These are phyloP conservation scores for Papilio machaon DNA, from an alignment of 1,140 invertebrate genomes.

Conservation along the genomic window DNA sequence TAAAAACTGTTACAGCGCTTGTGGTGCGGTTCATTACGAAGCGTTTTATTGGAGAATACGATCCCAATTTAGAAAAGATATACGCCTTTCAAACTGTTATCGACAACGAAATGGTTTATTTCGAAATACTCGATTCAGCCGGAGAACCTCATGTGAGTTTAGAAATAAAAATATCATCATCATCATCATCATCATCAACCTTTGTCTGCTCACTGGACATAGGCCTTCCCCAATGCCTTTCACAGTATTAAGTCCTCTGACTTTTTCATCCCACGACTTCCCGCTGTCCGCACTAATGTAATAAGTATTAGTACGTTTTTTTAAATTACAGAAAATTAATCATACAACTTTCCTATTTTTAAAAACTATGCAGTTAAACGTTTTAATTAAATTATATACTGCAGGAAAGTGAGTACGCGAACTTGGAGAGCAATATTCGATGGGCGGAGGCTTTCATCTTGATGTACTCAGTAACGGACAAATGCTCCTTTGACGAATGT, in stretches of 20 bases:
- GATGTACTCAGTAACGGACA: constrained; percentile 92
- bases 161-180: constrained; percentile 12
- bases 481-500: constrained; percentile 92
- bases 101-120: constrained; percentile 89
- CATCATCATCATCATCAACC: too few relatives aligned
- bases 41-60: constrained; percentile 93
- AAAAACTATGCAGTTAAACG: constrained; percentile 1
- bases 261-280: too few relatives aligned
- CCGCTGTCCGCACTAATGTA: not conserved
- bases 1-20: constrained; percentile 83
- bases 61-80: constrained; percentile 89
- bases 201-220: too few relatives aligned
- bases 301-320: constrained; percentile 33
- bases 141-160: constrained; percentile 86
- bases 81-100: constrained; percentile 89
- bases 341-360: too few relatives aligned
- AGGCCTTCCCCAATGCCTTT: too few relatives aligned
- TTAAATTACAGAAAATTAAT: not conserved
- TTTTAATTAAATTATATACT: constrained; percentile 46
- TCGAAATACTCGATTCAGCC: constrained; percentile 92
- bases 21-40: constrained; percentile 91
- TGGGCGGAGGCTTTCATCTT: constrained; percentile 93
- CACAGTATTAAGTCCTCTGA: too few relatives aligned
- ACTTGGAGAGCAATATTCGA: constrained; percentile 88
- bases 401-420: constrained; percentile 86